Base-by-base conservation (phyloP, 2,797 vertebrate genomes). In the Xenopus petersii region DNA sequence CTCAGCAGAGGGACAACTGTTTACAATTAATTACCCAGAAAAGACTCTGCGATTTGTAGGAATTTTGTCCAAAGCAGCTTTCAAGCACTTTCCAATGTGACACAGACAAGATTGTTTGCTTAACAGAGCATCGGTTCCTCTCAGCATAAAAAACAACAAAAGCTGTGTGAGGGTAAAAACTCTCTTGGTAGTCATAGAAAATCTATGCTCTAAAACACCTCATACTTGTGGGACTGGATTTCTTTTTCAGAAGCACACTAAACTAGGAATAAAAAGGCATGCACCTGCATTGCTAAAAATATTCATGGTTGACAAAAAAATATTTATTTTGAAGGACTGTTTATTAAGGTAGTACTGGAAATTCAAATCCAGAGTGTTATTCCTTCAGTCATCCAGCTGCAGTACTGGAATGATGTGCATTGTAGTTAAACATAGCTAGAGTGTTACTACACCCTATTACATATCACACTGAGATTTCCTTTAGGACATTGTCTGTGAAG, bases 11-110 rank as follows among this genome's bases (percentile, higher is more conserved):
- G 64, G 60, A 56, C 68, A 77, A 72, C 47, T 77, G 65, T 73
- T 73, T 60, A 73, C 75, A 64, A 78, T 73, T 78, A 78, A 78
- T 78, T 78, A 78, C 75, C 70, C 70, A 78, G 75, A 78, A 78
- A 78, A 78, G 61, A 73, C 65, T 64, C 36, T 54, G 59, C 65
- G 9, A 63, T 73, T 78, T 73, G 70, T 63, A 15, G 49, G 70
- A 69, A 68, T 73, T 68, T 64, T 69, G 67, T 68, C 24, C 66
- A 62, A 68, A 42, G 59, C 62, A 67, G 49, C 71, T 73, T 54
- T 78, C 64, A 69, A 71, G 51, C 59, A 72, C 70, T 67, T 72
- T 72, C 30, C 47, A 67, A 54, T 67, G 64, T 68, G 65, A 68
- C 75, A 77, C 75, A 78, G 72, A 78, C 61, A 47, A 73, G 75